phyloP scores from a whole-genome alignment of 1,140 invertebrate species.

The Chymomyza costata region DNA sequence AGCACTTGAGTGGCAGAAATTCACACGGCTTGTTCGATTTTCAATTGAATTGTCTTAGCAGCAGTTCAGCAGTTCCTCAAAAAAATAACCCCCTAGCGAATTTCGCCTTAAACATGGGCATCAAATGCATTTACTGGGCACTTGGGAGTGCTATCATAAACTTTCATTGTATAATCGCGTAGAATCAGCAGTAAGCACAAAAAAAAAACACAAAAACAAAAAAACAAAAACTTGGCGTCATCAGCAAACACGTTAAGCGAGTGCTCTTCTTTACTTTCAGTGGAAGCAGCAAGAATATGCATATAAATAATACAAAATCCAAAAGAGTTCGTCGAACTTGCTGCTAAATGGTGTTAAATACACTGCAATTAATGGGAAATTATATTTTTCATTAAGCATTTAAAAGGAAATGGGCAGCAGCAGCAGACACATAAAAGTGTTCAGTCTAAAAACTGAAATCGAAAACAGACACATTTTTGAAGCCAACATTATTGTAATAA shows the following conservation, averaged over 20 bases:
- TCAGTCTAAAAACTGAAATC: no score
- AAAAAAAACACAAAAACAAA: no score
- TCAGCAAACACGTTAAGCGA: slow-evolving; percentile 26
- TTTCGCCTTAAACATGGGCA: slow-evolving; percentile 15
- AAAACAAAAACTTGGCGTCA: slow-evolving; percentile 36
- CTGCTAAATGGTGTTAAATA: slow-evolving; percentile 41
- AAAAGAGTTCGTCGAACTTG: slow-evolving; percentile 44
- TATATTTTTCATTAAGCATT: no score
- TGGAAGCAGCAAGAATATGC: slow-evolving; percentile 26
- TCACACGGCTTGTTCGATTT: slow-evolving; percentile 50
- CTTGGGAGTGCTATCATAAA: slow-evolving; percentile 5
- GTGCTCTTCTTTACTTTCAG: no score
- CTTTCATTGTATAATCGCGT: slow-evolving; percentile 55
- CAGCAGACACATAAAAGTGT: no score
- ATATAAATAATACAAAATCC: slow-evolving; percentile 16
- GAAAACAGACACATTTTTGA: no score
- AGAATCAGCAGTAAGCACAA: slow-evolving; percentile 51
- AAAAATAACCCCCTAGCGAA: slow-evolving; percentile 31
- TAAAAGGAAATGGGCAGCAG: no score
- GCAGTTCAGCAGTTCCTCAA: no score
- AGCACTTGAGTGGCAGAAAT: slow-evolving; percentile 22
- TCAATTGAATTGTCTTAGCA: no score
- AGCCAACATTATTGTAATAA: no score
- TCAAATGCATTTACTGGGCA: slow-evolving; percentile 12
- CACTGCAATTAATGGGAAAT: slow-evolving; percentile 20